Percentiles rank a stretch among this genome's conserved stretches.
Conservation (phyloP, 1,140 invertebrate species). For the Scylla paramamosain region DNA sequence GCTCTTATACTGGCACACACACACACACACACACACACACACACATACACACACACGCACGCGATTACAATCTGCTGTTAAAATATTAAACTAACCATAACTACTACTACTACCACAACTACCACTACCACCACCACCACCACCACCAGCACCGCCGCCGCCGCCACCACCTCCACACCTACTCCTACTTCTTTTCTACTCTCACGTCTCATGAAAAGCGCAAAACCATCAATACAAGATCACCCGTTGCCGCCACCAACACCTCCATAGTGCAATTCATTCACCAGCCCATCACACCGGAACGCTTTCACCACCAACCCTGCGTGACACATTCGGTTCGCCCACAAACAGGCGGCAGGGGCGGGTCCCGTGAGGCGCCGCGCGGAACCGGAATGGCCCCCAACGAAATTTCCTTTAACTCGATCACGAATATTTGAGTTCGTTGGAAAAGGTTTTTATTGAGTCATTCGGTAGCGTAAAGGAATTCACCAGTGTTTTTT, state of each 20-base stretch:
- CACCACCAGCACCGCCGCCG: neutral
- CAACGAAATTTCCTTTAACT: too few relatives aligned
- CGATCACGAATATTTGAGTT: too few relatives aligned
- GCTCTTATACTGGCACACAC: too few relatives aligned
- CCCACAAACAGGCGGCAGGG: neutral
- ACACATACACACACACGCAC: too few relatives aligned
- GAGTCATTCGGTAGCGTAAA: too few relatives aligned
- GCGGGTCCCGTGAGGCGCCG: too few relatives aligned
- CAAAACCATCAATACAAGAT: neutral
- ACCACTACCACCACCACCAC: conserved; percentile 26
- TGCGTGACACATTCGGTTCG: neutral
- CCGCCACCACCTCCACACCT: too few relatives aligned
- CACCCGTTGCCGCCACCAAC: neutral
- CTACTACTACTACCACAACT: neutral
- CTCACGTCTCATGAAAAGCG: neutral
- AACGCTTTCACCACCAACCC: neutral
- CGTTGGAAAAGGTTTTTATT: too few relatives aligned
- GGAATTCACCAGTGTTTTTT: too few relatives aligned
- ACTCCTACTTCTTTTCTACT: too few relatives aligned
- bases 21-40: too few relatives aligned
- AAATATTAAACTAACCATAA: neutral
- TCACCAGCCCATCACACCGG: neutral
- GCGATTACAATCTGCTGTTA: neutral
- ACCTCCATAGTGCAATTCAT: neutral
- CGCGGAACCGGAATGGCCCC: too few relatives aligned